Evolutionary conservation across 2,113 vertebrate species (phyloP).

Genomic region (Motacilla alba): DNA sequence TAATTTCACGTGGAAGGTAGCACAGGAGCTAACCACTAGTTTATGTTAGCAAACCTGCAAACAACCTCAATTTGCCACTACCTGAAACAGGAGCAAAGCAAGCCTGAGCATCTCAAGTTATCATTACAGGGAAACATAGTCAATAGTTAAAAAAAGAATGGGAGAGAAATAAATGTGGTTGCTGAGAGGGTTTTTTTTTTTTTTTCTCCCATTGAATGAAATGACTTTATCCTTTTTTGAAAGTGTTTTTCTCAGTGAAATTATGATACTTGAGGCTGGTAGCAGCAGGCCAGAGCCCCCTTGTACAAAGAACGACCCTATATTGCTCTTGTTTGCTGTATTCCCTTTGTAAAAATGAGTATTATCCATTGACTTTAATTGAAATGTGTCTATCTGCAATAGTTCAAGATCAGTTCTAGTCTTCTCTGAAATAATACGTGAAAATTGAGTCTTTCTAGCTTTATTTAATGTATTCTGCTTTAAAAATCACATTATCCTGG

Average conservation of each 20-base stretch:
- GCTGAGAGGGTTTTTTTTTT: neutral
- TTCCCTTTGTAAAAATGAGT: neutral
- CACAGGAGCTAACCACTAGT: neutral
- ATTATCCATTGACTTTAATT: neutral
- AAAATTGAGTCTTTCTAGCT: neutral
- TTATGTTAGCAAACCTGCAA: neutral
- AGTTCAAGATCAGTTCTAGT: neutral
- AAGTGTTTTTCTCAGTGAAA: neutral
- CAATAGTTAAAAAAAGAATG: neutral
- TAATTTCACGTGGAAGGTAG: slow-evolving; percentile 3
- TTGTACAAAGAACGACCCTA: neutral
- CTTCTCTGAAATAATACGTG: neutral
- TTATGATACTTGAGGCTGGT: neutral
- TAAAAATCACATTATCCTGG: neutral
- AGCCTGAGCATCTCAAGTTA: neutral
- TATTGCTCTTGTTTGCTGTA: neutral
- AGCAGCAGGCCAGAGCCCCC: neutral
- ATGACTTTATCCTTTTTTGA: neutral
- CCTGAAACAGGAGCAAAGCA: slow-evolving; percentile 2
- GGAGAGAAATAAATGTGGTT: neutral
- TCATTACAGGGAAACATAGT: neutral
- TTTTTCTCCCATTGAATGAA: neutral
- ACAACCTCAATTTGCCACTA: neutral
- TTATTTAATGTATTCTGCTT: neutral
- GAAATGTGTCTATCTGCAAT: neutral